Conservation (phyloP, 2,797 vertebrate species). For the Varecia variegata region DNA sequence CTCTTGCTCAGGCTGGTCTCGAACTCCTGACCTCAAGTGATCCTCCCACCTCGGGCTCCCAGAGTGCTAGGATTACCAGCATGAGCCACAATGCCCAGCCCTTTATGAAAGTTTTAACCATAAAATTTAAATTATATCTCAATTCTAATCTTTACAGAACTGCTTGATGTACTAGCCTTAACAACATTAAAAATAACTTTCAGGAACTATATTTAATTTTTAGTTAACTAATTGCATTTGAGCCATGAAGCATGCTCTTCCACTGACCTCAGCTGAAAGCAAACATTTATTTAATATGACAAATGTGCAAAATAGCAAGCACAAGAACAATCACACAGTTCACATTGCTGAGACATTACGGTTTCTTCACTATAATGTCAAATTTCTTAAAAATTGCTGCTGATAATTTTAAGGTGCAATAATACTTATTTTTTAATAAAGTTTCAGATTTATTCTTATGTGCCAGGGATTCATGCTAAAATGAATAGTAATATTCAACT, state of each 20-base stretch:
- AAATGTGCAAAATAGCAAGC: background rate
- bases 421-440: background rate
- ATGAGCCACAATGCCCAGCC: too few relatives aligned
- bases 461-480: background rate
- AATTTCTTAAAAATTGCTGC: background rate
- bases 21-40: too few relatives aligned
- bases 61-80: too few relatives aligned
- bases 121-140: background rate
- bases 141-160: background rate
- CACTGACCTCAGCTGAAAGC: background rate
- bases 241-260: background rate
- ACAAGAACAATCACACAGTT: background rate
- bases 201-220: background rate
- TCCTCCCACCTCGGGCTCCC: too few relatives aligned
- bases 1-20: too few relatives aligned
- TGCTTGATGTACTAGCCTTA: background rate
- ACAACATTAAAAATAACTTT: background rate
- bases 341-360: background rate
- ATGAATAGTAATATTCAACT: background rate
- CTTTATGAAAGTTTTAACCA: background rate
- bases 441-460: background rate
- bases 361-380: background rate
- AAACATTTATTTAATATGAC: background rate
- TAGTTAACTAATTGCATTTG: background rate
- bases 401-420: background rate